Evolutionary conservation across 2,888 invertebrate genomes (phyloP), one percentile per base, ranked within the genome.

Genomic region (Sphinx pinastri): DNA sequence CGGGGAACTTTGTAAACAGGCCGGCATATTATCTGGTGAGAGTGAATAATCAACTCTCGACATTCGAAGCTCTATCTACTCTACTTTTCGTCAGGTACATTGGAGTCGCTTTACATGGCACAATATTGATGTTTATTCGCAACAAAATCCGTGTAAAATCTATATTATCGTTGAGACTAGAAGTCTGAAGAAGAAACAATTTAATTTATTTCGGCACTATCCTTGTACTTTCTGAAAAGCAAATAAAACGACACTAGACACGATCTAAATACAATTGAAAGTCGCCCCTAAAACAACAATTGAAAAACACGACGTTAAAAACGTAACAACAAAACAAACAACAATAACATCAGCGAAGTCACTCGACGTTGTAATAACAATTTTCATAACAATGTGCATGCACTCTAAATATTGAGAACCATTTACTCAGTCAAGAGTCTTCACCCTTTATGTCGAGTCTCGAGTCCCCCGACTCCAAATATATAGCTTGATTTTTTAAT

Each of bases 351-450:
- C 60, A 63, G 19, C 45, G 47, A 70, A 51, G 16, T 57, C 70
- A 70, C 58, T 69, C 58, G 45, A 25, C 57, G 31, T 58, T 63
- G 19, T 49, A 63, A 63, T 49, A 38, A 38, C 49, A 67, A 67
- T 19, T 68, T 70, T 59, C 52, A 63, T 63, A 63, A 63, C 63
- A 63, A 63, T 63, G 63, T 49, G 51, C 45, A 59, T 59, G 55
- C 59, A 68, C 68, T 68, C 52, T 31, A 52, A 54, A 67, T 63
- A 63, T 63, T 63, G 63, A 63, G 63, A 63, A 79, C 78, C 79
- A 75, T 79, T 80, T 79, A 75, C 73, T 67, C 77, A 78, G 75
- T 76, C 77, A 79, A 80, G 77, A 73, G 73, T 71, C 72, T 76
- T 76, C 72, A 76, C 79, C 78, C 79, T 79, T 78, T 79, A 60